Base-by-base conservation (phyloP, 2,888 invertebrate species). In the Coleophora flavipennella region DNA sequence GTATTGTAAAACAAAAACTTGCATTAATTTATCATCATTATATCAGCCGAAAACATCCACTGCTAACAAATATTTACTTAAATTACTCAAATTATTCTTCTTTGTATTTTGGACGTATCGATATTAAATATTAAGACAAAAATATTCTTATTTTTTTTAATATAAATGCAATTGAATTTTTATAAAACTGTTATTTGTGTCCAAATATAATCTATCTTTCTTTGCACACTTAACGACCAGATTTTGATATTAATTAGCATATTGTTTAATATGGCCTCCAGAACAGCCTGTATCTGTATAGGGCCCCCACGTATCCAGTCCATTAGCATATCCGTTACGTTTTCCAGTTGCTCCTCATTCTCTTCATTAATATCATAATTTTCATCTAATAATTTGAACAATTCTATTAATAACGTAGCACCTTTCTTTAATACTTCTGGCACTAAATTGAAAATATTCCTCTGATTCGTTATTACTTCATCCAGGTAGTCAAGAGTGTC, bases 401-500 rank as follows among this genome's bases (percentile, higher is more conserved):
- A 38, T 2, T 61, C 42, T 2, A 47, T 42, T 2, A 70, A 42
- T 2, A 59, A 40, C 10, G 10, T 14, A 1, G 58, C 57, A 35
- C 49, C 48, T 25, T 51, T 58, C 25, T 46, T 61, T n/a, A 63
- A 39, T 28, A 32, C 26, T 9, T 39, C 31, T 4, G 69, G 55
- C 10, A 59, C 48, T 11, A 55, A 29, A 28, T 51, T 45, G 6
- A 49, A 38, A n/a, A 61, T 33, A 26, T 42, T 48, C 13, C 59
- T 52, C 25, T 55, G 52, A 40, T 61, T 64, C 0, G 57, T 58
- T 26, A 73, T 40, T 11, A 61, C 46, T 46, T 71, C 73, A 42
- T 71, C 71, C 0, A 73, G 12, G 35, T 65, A 65, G 31, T 72
- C 72, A 11, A 74, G 35, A 8, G 58, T 45, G 49, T 66, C 67